A percentile compares a stretch with the other conserved stretches of the same genome.
phyloP scores from a whole-genome alignment of 2,797 vertebrate species.

The Rhyacichthys aspro region DNA sequence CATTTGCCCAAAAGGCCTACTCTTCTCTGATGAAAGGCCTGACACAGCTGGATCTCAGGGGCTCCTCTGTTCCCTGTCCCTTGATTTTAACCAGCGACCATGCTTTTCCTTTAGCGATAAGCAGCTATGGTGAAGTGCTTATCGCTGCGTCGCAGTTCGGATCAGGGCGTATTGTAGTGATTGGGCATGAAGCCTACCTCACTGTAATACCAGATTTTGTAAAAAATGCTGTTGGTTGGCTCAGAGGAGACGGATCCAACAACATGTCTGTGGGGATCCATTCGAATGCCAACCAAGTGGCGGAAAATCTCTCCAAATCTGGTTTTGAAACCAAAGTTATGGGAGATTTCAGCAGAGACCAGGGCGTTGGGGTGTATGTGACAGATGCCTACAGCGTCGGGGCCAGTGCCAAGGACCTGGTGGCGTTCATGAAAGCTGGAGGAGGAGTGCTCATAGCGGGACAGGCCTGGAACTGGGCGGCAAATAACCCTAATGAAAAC shows the following conservation, averaged over 20 bases:
- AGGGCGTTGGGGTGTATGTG: conserved; percentile 75
- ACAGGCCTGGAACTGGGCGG: conserved; percentile 87
- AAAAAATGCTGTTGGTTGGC: conserved; percentile 76
- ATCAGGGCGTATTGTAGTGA: conserved; percentile 80
- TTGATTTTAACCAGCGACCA: neutral
- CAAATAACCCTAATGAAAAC: conserved; percentile 53
- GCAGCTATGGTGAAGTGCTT: conserved; percentile 76
- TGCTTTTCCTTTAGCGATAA: conserved; percentile 73
- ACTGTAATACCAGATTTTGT: conserved; percentile 70
- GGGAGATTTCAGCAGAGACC: conserved; percentile 24
- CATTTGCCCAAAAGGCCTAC: neutral
- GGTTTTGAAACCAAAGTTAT: conserved; percentile 51
- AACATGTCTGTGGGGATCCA: conserved; percentile 64
- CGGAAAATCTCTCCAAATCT: conserved; percentile 55
- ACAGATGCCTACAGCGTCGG: conserved; percentile 72
- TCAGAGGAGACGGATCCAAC: conserved; percentile 60
- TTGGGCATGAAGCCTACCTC: conserved; percentile 82
- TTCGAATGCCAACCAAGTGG: conserved; percentile 36
- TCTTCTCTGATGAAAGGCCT: neutral
- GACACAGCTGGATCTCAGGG: neutral
- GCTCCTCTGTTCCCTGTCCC: neutral
- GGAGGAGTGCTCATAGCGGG: conserved; percentile 88
- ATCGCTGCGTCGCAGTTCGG: conserved; percentile 84
- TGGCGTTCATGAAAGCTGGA: conserved; percentile 82
- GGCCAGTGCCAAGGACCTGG: conserved; percentile 56